Evolutionary conservation across 2,113 vertebrate genomes (phyloP).

Genomic region (Scytalopus superciliaris): DNA sequence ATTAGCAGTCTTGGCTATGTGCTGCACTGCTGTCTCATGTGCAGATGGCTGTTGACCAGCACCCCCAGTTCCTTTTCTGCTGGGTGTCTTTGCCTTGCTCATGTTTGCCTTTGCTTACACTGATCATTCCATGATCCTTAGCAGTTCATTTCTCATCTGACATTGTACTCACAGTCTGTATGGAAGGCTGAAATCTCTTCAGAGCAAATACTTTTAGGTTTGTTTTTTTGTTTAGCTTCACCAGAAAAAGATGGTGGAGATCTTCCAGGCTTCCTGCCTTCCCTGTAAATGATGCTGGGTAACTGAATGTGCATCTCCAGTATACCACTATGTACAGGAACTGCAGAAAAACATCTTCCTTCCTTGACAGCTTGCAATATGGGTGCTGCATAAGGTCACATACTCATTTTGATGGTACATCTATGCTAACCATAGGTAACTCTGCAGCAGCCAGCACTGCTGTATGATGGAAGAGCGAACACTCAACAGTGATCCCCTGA

Average conservation of each 20-base stretch:
- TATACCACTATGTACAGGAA: background rate
- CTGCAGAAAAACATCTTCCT: background rate
- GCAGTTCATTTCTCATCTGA: background rate
- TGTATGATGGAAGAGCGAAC: background rate
- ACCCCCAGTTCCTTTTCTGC: background rate
- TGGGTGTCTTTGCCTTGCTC: background rate
- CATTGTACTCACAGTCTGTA: background rate
- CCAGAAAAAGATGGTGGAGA: background rate
- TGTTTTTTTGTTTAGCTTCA: background rate
- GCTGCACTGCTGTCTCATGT: background rate
- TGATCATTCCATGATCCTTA: background rate
- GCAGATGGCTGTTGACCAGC: fast-evolving
- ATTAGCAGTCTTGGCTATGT: background rate
- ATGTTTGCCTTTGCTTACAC: background rate
- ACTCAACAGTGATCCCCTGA: background rate
- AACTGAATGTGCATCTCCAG: background rate
- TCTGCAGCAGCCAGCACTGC: background rate
- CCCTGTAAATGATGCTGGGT: background rate
- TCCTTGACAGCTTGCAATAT: background rate
- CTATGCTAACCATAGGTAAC: fast-evolving
- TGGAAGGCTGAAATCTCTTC: background rate
- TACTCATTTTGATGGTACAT: fast-evolving
- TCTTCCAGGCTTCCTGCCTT: background rate
- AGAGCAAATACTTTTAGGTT: background rate
- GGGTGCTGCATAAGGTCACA: background rate